Percentiles rank a stretch among this genome's conserved stretches.
Conservation (phyloP, 2,797 vertebrate species). For the Podarcis lilfordi region DNA sequence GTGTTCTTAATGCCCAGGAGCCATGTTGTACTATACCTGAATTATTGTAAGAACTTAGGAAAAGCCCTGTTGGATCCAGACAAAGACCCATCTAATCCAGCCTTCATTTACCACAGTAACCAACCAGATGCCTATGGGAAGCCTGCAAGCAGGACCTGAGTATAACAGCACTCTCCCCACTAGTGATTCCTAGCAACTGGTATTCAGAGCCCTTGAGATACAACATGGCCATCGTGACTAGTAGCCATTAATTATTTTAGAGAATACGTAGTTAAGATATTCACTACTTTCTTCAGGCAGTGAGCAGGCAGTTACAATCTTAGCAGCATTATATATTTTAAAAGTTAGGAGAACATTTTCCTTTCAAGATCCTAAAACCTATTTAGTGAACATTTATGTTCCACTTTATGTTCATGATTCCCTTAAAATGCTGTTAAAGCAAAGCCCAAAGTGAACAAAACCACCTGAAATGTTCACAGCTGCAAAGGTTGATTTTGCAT, state of each 20-base stretch:
- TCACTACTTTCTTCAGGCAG: slow-evolving; percentile 41
- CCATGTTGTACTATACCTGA: slow-evolving; percentile 20
- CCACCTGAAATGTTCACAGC: slow-evolving; percentile 46
- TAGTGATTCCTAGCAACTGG: too few relatives aligned
- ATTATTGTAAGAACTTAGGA: too few relatives aligned
- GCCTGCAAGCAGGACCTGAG: too few relatives aligned
- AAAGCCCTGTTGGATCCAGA: too few relatives aligned
- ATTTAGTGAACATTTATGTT: slow-evolving; percentile 35
- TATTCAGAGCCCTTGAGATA: too few relatives aligned
- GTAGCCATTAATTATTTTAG: slow-evolving; percentile 47
- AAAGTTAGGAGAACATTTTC: slow-evolving; percentile 37
- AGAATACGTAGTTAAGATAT: slow-evolving; percentile 9
- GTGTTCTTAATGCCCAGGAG: slow-evolving; percentile 57
- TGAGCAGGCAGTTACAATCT: slow-evolving; percentile 13
- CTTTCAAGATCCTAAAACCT: slow-evolving; percentile 3
- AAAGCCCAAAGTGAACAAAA: slow-evolving; percentile 48
- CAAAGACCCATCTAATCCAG: too few relatives aligned
- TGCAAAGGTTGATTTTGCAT: neutral
- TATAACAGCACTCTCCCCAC: too few relatives aligned
- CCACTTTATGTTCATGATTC: slow-evolving; percentile 25
- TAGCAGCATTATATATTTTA: slow-evolving; percentile 8
- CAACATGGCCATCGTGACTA: too few relatives aligned
- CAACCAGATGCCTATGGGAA: too few relatives aligned
- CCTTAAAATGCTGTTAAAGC: slow-evolving; percentile 51
- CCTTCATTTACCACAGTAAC: too few relatives aligned